phyloP scores from a whole-genome alignment of 2,888 invertebrate species.

The Drosophila nr. medialis region DNA sequence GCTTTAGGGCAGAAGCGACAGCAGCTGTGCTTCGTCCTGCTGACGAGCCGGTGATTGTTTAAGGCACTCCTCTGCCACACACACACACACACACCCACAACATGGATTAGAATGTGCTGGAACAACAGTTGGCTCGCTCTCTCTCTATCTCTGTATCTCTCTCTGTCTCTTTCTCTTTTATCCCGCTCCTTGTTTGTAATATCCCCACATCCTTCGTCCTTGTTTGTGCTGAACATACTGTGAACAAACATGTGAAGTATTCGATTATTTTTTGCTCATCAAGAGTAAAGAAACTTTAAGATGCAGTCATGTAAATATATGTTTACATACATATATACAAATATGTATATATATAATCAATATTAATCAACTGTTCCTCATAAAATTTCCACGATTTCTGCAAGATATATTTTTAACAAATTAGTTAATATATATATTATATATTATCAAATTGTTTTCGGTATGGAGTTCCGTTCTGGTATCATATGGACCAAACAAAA shows the following conservation, averaged over 20 bases:
- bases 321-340: no score
- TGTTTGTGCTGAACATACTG: slow-evolving; percentile 28
- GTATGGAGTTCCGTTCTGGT: no score
- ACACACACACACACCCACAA: slow-evolving; percentile 20
- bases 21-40: slow-evolving; percentile 34
- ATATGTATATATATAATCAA: background rate
- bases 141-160: background rate
- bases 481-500: no score
- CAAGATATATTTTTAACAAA: background rate
- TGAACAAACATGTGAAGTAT: slow-evolving; percentile 13
- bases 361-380: no score
- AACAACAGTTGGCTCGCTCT: slow-evolving; percentile 26
- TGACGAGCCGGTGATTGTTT: slow-evolving; percentile 33
- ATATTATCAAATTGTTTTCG: no score
- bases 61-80: slow-evolving; percentile 32
- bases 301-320: background rate
- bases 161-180: background rate
- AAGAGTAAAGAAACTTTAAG: background rate
- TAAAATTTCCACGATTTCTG: background rate
- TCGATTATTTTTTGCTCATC: background rate
- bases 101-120: slow-evolving; percentile 43
- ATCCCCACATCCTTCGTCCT: slow-evolving; percentile 9
- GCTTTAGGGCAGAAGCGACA: slow-evolving; percentile 7
- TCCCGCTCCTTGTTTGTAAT: background rate
- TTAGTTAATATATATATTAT: background rate